phyloP scores from a whole-genome alignment of 30 jellyfish, hydroid and myxozoan genomes.

The Turritopsis dohrnii region DNA sequence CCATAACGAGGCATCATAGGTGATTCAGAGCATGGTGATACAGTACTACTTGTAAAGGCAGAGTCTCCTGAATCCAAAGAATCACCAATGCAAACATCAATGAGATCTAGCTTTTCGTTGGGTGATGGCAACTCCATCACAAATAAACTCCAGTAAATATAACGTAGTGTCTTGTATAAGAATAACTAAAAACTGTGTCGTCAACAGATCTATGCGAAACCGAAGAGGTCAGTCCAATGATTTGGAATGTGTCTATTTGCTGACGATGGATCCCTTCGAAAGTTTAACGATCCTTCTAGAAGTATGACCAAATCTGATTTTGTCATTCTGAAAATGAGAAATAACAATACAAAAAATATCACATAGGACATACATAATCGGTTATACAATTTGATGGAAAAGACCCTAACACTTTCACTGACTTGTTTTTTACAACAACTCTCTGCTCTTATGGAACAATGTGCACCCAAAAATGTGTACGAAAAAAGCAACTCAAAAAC shows the following conservation, averaged over 20 bases:
- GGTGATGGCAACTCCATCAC: background rate
- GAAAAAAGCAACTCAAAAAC: too few species aligned
- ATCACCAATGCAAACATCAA: background rate
- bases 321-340: conserved; percentile 32
- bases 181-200: background rate
- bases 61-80: background rate
- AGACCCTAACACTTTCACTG: too few species aligned
- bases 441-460: too few species aligned
- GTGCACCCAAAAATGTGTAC: too few species aligned
- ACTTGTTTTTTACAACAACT: too few species aligned
- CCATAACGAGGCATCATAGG: background rate
- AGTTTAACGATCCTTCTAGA: conserved; percentile 38
- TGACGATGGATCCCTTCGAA: conserved; percentile 14
- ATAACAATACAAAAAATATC: background rate
- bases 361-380: too few species aligned
- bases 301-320: conserved; percentile 29
- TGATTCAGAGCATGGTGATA: background rate
- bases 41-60: background rate
- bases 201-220: background rate
- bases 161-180: background rate
- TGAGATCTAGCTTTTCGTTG: background rate
- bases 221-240: background rate
- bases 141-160: background rate
- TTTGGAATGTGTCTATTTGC: background rate
- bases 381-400: background rate